Base-by-base conservation (phyloP, 2,888 invertebrate genomes). In the Synergus gifuensis region DNA sequence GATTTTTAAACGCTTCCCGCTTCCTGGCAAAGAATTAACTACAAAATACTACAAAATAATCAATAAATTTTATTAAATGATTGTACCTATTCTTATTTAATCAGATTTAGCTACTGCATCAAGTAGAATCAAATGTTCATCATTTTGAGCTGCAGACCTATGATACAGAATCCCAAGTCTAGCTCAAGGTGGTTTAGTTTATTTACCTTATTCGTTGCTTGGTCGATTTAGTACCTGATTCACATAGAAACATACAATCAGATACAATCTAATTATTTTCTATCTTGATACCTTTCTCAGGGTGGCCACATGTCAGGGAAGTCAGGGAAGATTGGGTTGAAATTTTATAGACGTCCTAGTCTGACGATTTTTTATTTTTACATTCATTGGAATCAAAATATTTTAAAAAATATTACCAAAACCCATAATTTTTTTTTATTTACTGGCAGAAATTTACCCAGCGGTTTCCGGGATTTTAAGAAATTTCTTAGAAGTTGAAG, bases 111-210 rank as follows among this genome's bases (percentile, higher is more conserved):
- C 36, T 63, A 16, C 36, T 63, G 16, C 36, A 63, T 46, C 14
- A 18, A 22, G 44, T 46, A 44, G 8, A 69, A 49, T 44, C 46
- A 69, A 69, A 69, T 69, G 67, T 69, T 69, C 46, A 69, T 69
- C 16, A 46, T 46, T 28, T 46, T 46, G 67, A 67, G 22, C 67
- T 67, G 46, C 22, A 22, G 67, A 69, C 22, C 46, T 49, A 49
- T 69, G 46, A 69, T 69, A 46, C 28, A 49, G 44, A 69, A 46
- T 46, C 28, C 46, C 28, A 69, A 69, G 67, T 69, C 22, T 69
- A 22, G 67, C 67, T 49, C 67, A 69, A 69, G 67, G 67, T 69
- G 67, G 67, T 69, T 69, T 49, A 16, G 46, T 69, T 69, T 69
- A 49, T 69, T 69, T 69, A 28, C 67, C 67, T 69, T 69, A 69